A percentile compares a stretch with the other conserved stretches of the same genome.
These are phyloP conservation scores for Sminthurides aquaticus DNA, from an alignment of 2,888 invertebrate genomes.

Conservation along the genomic window DNA sequence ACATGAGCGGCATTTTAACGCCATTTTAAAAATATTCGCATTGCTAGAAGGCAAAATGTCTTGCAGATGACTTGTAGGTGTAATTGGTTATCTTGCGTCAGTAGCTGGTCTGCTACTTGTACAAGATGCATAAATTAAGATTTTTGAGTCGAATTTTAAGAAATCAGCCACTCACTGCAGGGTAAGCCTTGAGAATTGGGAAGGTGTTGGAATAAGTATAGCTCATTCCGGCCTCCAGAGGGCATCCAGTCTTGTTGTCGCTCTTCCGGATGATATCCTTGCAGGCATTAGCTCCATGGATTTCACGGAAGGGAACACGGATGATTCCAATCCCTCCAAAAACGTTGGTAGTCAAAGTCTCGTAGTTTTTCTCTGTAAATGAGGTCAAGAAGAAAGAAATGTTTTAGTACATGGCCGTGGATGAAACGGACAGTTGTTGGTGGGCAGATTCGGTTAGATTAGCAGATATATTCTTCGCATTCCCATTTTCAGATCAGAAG, in stretches of 20 bases:
- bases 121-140: too few species aligned
- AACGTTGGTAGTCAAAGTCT: constrained; percentile 41
- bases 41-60: too few species aligned
- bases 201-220: constrained; percentile 43
- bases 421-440: too few species aligned
- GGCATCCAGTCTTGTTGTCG: constrained; percentile 39
- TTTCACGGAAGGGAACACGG: constrained; percentile 42
- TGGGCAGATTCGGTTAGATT: too few species aligned
- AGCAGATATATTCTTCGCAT: too few species aligned
- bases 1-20: too few species aligned
- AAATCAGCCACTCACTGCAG: constrained; percentile 38
- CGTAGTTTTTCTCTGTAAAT: constrained; percentile 35
- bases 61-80: background rate
- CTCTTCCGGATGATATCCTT: constrained; percentile 35
- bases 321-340: constrained; percentile 43
- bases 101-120: too few species aligned
- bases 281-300: constrained; percentile 43
- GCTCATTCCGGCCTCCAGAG: constrained; percentile 31
- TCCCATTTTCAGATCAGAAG: too few species aligned
- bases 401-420: too few species aligned
- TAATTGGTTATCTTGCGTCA: background rate
- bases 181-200: constrained; percentile 42
- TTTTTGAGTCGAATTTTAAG: background rate
- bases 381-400: background rate
- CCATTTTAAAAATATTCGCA: too few species aligned